These are phyloP conservation scores for Sebastes taczanowskii DNA, from an alignment of 2,797 vertebrate species.

Conservation along the genomic window DNA sequence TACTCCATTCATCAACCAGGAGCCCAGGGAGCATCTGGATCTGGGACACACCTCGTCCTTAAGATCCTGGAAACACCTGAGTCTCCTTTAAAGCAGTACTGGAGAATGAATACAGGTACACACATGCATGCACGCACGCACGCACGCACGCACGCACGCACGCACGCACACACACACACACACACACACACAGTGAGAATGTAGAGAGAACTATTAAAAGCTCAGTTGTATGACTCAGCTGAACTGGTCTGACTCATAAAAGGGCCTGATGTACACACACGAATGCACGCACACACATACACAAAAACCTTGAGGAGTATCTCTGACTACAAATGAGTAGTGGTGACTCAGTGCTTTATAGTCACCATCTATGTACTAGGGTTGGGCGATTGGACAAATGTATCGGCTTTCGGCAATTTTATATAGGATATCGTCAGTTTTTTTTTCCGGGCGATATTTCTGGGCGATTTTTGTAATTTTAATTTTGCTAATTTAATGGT, in stretches of 20 bases:
- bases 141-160: neutral
- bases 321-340: neutral
- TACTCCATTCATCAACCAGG: conserved; percentile 55
- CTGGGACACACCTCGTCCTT: conserved; percentile 47
- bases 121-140: neutral
- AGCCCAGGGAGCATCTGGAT: conserved; percentile 39
- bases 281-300: neutral
- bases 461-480: no score
- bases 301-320: conserved; percentile 4
- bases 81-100: neutral
- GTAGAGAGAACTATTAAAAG: conserved; percentile 41
- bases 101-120: neutral
- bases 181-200: neutral
- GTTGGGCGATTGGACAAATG: no score
- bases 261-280: neutral
- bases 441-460: no score
- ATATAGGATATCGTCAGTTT: no score
- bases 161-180: neutral
- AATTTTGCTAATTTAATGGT: no score
- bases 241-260: conserved; percentile 33
- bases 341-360: neutral
- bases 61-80: conserved; percentile 4
- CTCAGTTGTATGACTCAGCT: conserved; percentile 43
- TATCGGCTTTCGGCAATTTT: no score
- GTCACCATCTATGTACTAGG: neutral